A percentile compares a stretch with the other conserved stretches of the same genome.
These are phyloP conservation scores for Raphicerus campestris DNA, from an alignment of 2,113 vertebrate genomes.

Conservation along the genomic window DNA sequence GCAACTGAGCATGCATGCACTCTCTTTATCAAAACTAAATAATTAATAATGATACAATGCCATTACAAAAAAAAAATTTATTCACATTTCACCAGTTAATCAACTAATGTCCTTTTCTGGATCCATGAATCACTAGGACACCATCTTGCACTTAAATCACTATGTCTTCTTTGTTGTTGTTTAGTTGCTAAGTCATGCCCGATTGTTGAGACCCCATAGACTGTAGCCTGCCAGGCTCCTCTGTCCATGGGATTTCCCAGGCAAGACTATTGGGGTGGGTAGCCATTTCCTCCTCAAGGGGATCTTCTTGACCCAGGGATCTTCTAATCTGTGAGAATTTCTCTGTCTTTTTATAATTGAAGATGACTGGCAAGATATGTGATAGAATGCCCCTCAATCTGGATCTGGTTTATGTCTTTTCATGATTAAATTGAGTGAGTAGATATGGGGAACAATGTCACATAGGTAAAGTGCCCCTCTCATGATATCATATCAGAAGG, in stretches of 20 bases:
- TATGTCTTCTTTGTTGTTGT: background rate
- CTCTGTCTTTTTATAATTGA: background rate
- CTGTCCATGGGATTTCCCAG: background rate
- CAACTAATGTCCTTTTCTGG: background rate
- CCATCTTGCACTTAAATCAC: background rate
- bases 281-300: background rate
- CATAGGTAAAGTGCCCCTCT: background rate
- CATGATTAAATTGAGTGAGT: background rate
- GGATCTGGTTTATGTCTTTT: background rate
- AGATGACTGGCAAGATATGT: background rate
- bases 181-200: too few species aligned
- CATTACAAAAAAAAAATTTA: background rate
- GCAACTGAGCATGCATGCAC: too few species aligned
- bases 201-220: background rate
- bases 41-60: background rate
- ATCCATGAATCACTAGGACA: background rate
- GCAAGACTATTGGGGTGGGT: background rate
- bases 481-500: background rate
- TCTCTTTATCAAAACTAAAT: background rate
- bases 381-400: background rate
- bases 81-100: background rate
- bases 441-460: background rate
- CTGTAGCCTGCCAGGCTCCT: background rate
- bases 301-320: background rate
- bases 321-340: background rate